Evolutionary conservation across 2,888 invertebrate species (phyloP).

Genomic region (Campoplex nolae): DNA sequence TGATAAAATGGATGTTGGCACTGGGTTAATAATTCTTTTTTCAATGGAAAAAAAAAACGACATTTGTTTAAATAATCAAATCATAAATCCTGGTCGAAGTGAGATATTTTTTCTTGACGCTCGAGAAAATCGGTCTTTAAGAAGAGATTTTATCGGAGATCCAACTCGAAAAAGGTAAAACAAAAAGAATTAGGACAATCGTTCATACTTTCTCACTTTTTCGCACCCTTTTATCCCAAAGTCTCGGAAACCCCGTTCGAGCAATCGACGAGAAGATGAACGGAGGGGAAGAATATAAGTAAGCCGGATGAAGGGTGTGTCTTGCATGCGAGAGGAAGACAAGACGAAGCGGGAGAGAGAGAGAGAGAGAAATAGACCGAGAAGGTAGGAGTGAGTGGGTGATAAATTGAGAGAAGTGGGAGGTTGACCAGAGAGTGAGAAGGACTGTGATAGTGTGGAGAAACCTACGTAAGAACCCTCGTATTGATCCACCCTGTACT

Average conservation of each 20-base stretch:
- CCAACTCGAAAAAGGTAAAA: not conserved
- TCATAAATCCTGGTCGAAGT: not conserved
- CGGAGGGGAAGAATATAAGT: slow-evolving; percentile 50
- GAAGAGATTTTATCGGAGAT: not conserved
- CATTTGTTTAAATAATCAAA: not conserved
- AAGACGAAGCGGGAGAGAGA: slow-evolving; percentile 58
- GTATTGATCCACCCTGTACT: slow-evolving; percentile 82
- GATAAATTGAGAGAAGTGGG: slow-evolving; percentile 63
- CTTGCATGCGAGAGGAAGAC: slow-evolving; percentile 49
- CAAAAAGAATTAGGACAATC: slow-evolving; percentile 18
- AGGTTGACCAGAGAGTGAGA: slow-evolving; percentile 67
- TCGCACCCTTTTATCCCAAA: slow-evolving; percentile 23
- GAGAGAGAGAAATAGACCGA: slow-evolving; percentile 59
- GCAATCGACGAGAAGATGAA: slow-evolving; percentile 52
- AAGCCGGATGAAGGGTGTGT: slow-evolving; percentile 67
- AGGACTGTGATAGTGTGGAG: slow-evolving; percentile 72
- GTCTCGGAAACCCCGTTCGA: slow-evolving; percentile 34
- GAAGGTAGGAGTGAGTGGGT: slow-evolving; percentile 64
- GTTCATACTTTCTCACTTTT: slow-evolving; percentile 33
- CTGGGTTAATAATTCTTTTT: not conserved
- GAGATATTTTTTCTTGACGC: not conserved
- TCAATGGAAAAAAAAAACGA: not conserved
- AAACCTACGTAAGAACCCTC: slow-evolving; percentile 81
- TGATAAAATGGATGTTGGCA: not conserved
- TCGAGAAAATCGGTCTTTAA: not conserved